Evolutionary conservation across 2,797 vertebrate species (phyloP).

Genomic region (Tenualosa thibaudeaui): DNA sequence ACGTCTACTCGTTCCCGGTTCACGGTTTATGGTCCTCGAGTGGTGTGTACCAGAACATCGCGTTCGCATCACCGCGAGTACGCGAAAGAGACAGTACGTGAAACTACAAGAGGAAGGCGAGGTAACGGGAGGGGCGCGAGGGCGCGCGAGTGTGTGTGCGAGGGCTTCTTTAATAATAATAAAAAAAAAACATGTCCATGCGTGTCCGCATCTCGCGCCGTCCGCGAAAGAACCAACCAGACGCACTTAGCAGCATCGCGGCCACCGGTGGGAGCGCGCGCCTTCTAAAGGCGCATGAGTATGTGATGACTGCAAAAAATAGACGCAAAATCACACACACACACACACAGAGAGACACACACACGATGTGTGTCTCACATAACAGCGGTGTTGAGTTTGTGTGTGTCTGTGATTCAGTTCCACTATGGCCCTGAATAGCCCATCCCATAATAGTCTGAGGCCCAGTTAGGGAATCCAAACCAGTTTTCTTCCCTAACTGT

Average conservation of each 20-base stretch:
- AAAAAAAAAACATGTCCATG: conserved; percentile 35
- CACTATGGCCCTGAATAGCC: no score
- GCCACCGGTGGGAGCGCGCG: background rate
- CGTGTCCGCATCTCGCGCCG: conserved; percentile 48
- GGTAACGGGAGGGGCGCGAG: no score
- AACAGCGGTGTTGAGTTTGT: no score
- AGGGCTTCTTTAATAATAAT: background rate
- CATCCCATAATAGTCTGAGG: no score
- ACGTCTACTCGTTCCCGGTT: background rate
- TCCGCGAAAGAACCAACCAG: background rate
- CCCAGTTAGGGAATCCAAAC: no score
- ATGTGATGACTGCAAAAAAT: no score
- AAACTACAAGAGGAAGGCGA: background rate
- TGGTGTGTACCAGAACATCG: conserved; percentile 58
- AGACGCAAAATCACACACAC: no score
- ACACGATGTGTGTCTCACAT: no score
- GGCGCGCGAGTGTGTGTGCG: no score
- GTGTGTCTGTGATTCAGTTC: no score
- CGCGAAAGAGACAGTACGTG: conserved; percentile 36
- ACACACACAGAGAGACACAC: no score
- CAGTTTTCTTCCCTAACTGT: no score
- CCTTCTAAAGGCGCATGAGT: background rate
- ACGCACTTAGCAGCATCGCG: background rate
- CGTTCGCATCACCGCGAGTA: conserved; percentile 47
- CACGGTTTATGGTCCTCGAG: conserved; percentile 41